Evolutionary conservation across 2,113 vertebrate species (phyloP).

Genomic region (Corydoras sp.): DNA sequence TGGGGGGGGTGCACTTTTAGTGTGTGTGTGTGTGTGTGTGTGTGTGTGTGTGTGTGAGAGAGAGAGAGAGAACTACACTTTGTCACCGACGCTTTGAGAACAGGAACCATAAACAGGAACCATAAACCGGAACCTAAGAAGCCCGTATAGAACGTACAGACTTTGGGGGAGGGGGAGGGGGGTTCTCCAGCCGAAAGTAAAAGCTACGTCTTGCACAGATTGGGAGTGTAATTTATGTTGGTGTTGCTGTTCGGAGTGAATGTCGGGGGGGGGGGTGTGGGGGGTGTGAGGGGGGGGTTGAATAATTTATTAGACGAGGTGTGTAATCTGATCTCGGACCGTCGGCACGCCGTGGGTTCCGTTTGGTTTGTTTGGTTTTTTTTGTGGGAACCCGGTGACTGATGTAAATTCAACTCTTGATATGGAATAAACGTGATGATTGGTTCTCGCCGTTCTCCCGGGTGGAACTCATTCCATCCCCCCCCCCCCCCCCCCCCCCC

Average conservation of each 20-base stretch:
- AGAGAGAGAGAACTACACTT: conserved; percentile 53
- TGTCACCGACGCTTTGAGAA: conserved; percentile 80
- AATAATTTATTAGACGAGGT: conserved; percentile 71
- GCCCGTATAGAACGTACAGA: conserved; percentile 50
- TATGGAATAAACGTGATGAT: conserved; percentile 99
- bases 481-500: not conserved
- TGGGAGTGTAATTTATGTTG: conserved; percentile 73
- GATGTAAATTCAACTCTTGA: conserved; percentile 99
- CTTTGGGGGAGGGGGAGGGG: not conserved
- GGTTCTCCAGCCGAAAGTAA: conserved; percentile 28
- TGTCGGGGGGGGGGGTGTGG: conserved; percentile 49
- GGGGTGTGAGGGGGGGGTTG: conserved; percentile 79
- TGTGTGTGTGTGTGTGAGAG: no score
- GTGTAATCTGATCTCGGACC: conserved; percentile 37
- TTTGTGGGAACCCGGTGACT: conserved; percentile 93
- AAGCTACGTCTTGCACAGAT: conserved; percentile 62
- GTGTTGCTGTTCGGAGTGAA: conserved; percentile 63
- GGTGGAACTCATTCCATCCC: conserved; percentile 53
- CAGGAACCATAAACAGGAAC: conserved; percentile 40
- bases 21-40: no score
- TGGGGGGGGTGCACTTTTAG: conserved; percentile 69
- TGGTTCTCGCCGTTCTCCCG: conserved; percentile 68
- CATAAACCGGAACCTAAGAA: conserved; percentile 30
- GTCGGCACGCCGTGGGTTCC: conserved; percentile 44
- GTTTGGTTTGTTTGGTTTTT: conserved; percentile 44